Conservation (phyloP, 2,113 vertebrate species). For the Spea multiplicata region DNA sequence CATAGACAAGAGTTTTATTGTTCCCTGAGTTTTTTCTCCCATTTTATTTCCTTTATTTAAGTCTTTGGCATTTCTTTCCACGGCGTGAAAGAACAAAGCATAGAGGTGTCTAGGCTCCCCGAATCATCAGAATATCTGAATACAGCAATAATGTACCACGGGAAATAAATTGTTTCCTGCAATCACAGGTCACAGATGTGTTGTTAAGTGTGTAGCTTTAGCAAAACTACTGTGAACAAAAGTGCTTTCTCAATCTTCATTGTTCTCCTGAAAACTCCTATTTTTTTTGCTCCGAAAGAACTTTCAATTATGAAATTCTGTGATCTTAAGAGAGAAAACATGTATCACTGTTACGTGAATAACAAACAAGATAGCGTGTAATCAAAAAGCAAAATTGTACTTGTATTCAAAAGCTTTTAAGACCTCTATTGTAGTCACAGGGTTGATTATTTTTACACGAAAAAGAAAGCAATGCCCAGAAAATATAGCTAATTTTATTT, state of each 20-base stretch:
- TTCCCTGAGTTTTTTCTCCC: neutral
- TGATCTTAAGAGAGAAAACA: neutral
- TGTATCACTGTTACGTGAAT: neutral
- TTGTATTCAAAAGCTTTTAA: too few relatives aligned
- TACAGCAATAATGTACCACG: neutral
- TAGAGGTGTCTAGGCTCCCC: neutral
- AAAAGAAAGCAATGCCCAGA: too few relatives aligned
- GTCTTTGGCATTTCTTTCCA: neutral
- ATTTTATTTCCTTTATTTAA: neutral
- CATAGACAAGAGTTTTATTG: too few relatives aligned
- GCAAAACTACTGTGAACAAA: slow-evolving; percentile 6
- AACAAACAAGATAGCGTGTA: neutral
- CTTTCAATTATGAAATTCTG: neutral
- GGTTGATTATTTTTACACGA: too few relatives aligned
- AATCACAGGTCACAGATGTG: slow-evolving; percentile 14
- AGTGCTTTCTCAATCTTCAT: neutral
- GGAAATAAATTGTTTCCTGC: slow-evolving; percentile 25
- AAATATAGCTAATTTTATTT: too few relatives aligned
- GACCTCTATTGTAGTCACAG: too few relatives aligned
- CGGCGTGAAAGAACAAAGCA: neutral
- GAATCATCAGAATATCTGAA: neutral
- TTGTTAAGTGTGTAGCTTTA: neutral
- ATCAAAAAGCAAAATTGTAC: neutral
- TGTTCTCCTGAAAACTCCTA: neutral
- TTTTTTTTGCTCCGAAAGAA: neutral